Percentiles rank a stretch among this genome's conserved stretches.
These are phyloP conservation scores for Habroteleia sp. DNA, from an alignment of 2,888 invertebrate species.

Conservation along the genomic window DNA sequence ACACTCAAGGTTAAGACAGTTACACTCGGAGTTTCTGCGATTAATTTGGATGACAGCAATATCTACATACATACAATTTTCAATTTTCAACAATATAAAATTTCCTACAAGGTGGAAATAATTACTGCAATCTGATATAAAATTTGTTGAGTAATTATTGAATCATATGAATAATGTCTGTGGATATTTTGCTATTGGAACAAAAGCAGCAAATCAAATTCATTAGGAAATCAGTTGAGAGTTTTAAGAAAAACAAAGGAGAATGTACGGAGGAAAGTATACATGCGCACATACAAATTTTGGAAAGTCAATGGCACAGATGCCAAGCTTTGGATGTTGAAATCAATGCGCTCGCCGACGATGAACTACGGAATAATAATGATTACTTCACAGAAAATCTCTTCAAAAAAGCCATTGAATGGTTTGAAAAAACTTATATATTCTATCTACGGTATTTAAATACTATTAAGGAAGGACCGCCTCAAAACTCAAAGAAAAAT, in stretches of 20 bases:
- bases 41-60: no score
- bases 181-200: conserved; percentile 24
- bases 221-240: conserved; percentile 5
- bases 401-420: conserved; percentile 5
- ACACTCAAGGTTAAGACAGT: no score
- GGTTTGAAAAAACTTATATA: conserved; percentile 18
- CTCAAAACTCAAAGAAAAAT: no score
- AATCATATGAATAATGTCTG: conserved; percentile 28
- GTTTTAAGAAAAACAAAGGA: not conserved
- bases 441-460: conserved; percentile 12
- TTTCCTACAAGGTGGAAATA: not conserved
- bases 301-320: conserved; percentile 19
- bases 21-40: no score
- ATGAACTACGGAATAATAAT: conserved; percentile 3
- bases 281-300: not conserved
- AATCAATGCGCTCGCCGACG: conserved; percentile 28
- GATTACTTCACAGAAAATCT: conserved; percentile 3
- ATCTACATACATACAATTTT: no score
- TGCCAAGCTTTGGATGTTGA: conserved; percentile 31
- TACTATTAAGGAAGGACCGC: no score
- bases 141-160: no score
- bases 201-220: conserved; percentile 28
- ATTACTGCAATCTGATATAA: no score
- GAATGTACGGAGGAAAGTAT: conserved; percentile 6
- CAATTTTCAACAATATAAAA: not conserved